These are phyloP conservation scores for Dinoponera quadriceps DNA, from an alignment of 1,140 invertebrate species.

Conservation along the genomic window DNA sequence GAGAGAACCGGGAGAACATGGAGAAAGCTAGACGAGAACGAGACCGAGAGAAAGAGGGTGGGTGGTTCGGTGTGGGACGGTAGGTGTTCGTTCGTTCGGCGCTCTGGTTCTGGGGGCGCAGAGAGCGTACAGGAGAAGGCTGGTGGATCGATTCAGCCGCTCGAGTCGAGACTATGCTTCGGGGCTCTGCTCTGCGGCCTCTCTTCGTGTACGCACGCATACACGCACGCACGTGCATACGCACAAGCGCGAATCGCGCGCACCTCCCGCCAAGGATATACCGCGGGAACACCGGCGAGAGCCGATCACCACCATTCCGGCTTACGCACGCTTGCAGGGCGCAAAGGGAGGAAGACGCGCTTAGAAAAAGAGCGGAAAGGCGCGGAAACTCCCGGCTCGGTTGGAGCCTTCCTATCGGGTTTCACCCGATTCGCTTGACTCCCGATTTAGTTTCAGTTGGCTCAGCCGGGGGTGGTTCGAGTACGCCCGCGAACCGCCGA, in stretches of 20 bases:
- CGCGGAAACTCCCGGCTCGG: conserved; percentile 24
- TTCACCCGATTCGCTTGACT: conserved; percentile 63
- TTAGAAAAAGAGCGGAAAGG: conserved; percentile 32
- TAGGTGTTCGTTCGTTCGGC: conserved; percentile 61
- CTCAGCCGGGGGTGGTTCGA: not conserved
- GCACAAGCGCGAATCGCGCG: conserved; percentile 28
- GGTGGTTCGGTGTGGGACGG: conserved; percentile 43
- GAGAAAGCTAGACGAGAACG: conserved; percentile 63
- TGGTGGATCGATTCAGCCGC: conserved; percentile 84
- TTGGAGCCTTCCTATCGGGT: conserved; percentile 40
- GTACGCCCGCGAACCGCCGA: conserved; percentile 7
- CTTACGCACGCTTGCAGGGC: conserved; percentile 2
- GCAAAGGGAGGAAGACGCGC: not conserved
- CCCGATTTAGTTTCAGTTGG: conserved; percentile 56
- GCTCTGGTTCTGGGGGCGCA: conserved; percentile 70
- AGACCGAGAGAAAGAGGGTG: conserved; percentile 53
- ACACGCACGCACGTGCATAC: conserved; percentile 40
- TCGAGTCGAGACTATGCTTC: conserved; percentile 82
- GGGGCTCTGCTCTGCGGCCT: conserved; percentile 65
- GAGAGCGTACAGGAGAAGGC: conserved; percentile 73
- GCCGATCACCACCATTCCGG: conserved; percentile 50
- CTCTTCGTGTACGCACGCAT: conserved; percentile 15
- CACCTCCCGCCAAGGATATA: conserved; percentile 24
- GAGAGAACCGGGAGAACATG: conserved; percentile 64
- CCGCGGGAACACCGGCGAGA: conserved; percentile 36